Evolutionary conservation across 1,140 invertebrate genomes (phyloP), one percentile per base, ranked within the genome.

Genomic region (Pollicipes pollicipes): DNA sequence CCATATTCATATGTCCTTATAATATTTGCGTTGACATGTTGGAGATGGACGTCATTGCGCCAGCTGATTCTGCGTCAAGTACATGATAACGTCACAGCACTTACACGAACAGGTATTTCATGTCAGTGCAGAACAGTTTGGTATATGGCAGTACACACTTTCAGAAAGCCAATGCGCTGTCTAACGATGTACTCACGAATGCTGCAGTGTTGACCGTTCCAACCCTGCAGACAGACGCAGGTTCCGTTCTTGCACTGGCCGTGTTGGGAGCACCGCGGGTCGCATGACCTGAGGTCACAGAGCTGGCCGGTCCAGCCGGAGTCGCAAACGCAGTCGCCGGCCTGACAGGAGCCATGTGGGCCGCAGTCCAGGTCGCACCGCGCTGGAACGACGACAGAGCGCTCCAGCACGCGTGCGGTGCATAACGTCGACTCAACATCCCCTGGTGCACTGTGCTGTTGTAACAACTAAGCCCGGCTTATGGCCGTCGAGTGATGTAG

Each of bases 221-320:
- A 98, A 70, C 96, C 96, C 80, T 93, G 90, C 28, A 90, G 88
- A 80, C 96, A 98, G 66, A 95, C 88, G 79, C 96, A 99, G 30
- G 92, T 96, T 37, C 96, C 96, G 80, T 98, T 97, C 78, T 91
- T 89, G 81, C 97, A 99, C 79, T 94, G 90, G 0, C 97, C 96
- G 77, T 95, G 92, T 75, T 95, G 91, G n/a, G 87, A 86, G 78
- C 94, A 95, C 70, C 96, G 87, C n/a, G 85, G 78, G 77, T 95
- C 91, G 80, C 93, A 95, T 29, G 77, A 74, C 28, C 72, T 64
- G 76, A 90, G 88, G 79, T 96, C 91, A 79, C 95, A 98, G 68
- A 89, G 85, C 67, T 88, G 84, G 30, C 95, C 95, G 0, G 88
- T 91, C 93, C 93, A 98, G 70, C 93, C 93, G 30, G 86, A 83